Percentiles rank a stretch among this genome's conserved stretches.
These are phyloP conservation scores for Sinhomidia bicolor DNA, from an alignment of 2,888 invertebrate genomes.

Conservation along the genomic window DNA sequence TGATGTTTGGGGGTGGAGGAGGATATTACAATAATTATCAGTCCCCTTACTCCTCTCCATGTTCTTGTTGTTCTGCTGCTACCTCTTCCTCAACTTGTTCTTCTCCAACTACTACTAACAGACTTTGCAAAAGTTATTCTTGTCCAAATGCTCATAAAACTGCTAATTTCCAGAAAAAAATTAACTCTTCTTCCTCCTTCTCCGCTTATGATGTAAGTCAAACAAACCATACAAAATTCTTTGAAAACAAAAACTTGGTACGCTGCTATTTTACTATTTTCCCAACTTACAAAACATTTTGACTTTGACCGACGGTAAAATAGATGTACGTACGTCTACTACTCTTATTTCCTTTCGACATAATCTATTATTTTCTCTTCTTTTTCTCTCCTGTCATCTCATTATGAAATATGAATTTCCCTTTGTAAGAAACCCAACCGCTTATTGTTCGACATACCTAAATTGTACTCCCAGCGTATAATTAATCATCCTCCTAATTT, in stretches of 20 bases:
- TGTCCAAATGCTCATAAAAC: constrained; percentile 43
- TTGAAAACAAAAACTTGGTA: no score
- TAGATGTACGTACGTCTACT: neutral
- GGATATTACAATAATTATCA: no score
- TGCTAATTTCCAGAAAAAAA: constrained; percentile 55
- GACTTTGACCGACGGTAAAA: neutral
- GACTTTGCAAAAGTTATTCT: constrained; percentile 71
- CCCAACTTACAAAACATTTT: neutral
- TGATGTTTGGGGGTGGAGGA: no score
- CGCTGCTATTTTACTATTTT: neutral
- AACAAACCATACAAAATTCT: neutral
- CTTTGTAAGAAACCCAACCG: no score
- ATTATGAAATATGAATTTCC: no score
- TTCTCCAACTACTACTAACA: constrained; percentile 72
- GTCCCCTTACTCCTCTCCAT: constrained; percentile 27
- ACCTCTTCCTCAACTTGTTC: constrained; percentile 55
- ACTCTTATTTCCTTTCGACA: neutral
- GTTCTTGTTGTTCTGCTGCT: constrained; percentile 13
- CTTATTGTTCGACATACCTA: no score
- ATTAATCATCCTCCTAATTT: constrained; percentile 19
- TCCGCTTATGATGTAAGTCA: constrained; percentile 76
- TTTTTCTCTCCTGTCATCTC: no score
- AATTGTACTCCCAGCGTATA: no score
- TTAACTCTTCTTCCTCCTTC: constrained; percentile 50
- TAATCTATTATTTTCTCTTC: neutral